Evolutionary conservation across 1,140 invertebrate species (phyloP), one percentile per base, ranked within the genome.

Genomic region (Penaeus indicus): DNA sequence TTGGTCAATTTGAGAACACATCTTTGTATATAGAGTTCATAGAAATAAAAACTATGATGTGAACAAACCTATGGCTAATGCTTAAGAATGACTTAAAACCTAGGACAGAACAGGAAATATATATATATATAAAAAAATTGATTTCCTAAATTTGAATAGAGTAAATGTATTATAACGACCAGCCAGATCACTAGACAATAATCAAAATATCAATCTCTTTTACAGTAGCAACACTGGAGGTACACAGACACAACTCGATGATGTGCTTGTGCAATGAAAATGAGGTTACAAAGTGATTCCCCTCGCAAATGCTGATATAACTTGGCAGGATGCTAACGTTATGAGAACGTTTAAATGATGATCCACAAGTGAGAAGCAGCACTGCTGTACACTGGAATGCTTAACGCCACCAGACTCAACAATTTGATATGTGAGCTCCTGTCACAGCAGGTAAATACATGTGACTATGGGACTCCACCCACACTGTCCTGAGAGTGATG

Each of bases 1-100:
- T 88, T 88, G 86, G 86, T 88, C 86, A 88, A 67, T 88, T 87
- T 72, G 78, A 87, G 85, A 87, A 87, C 85, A 87, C 78, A 86
- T 87, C 54, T 79, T 64, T 87, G 22, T 84, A 84, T 88, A 88
- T 79, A 88, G 82, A 84, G 81, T 84, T 87, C 85, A 87, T 82
- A 72, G 61, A 83, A 88, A 83, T 84, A 84, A 88, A 62, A 77
- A 77, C 27, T 67, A 85, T 25, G 27, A 86, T 88, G 72, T 84
- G 82, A 88, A 88, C 86, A 88, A 84, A 88, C 81, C 86, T 84
- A 88, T 88, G 54, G 69, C 86, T 88, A 88, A 84, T 78, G 61
- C 72, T 88, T 79, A 88, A 64, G 81, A 87, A 87, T 79, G 78
- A 78, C 86, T 88, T 88, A 88, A 88, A 88, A 88, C 72, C 86